phyloP scores from a whole-genome alignment of 2,113 vertebrate genomes.

The Rhynchopsitta pachyrhyncha region DNA sequence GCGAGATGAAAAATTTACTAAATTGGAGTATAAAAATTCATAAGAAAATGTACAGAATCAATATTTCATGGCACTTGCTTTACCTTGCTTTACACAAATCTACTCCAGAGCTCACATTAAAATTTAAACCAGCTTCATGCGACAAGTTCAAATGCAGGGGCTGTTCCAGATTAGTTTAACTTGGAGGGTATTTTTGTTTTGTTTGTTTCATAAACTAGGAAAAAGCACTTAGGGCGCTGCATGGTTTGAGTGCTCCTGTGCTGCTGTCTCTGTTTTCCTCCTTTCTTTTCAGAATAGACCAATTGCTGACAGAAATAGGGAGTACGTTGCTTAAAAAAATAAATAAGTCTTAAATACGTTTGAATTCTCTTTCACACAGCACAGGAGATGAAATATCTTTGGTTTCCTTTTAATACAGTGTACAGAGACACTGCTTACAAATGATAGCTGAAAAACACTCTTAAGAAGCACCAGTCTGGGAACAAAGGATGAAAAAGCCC shows the following conservation, averaged over 20 bases:
- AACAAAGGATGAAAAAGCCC: neutral
- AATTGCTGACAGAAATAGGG: constrained; percentile 17
- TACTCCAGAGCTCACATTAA: constrained; percentile 93
- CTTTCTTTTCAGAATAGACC: constrained; percentile 25
- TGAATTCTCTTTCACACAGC: neutral
- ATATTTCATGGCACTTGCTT: constrained; percentile 98
- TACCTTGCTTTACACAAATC: constrained; percentile 98
- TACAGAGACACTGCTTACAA: neutral
- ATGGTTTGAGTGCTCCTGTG: constrained; percentile 19
- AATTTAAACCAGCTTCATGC: constrained; percentile 87
- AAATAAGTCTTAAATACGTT: neutral
- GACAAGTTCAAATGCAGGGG: constrained; percentile 89
- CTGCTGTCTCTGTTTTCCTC: neutral
- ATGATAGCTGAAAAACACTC: neutral
- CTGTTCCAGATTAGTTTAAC: constrained; percentile 87
- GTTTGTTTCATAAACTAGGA: constrained; percentile 72
- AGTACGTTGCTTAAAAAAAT: neutral
- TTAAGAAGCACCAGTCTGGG: neutral
- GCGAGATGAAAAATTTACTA: constrained; percentile 96
- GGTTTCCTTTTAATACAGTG: neutral
- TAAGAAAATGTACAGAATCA: constrained; percentile 99
- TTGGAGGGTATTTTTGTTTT: constrained; percentile 79
- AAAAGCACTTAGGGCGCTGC: constrained; percentile 60
- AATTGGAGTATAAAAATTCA: constrained; percentile 96
- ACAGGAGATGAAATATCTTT: neutral